Conservation (phyloP, 2,797 vertebrate genomes). For the Acrossocheilus wenchowensis region DNA sequence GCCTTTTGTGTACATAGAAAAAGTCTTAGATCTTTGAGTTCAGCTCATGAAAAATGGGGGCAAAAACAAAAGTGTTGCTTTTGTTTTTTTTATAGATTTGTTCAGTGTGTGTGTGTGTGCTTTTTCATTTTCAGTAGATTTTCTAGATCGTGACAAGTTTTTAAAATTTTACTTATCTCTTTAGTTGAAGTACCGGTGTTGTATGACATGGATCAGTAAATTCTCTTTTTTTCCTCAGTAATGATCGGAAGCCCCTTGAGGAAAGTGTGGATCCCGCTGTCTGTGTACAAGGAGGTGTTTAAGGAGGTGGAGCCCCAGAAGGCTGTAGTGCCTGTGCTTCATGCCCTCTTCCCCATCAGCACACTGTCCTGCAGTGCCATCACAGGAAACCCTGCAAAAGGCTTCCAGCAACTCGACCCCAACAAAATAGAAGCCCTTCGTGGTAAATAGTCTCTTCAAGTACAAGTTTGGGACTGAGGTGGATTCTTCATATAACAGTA, state of each 20-base stretch:
- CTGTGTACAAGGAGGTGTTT: conserved; percentile 50
- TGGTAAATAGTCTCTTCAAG: conserved; percentile 35
- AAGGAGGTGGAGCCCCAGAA: conserved; percentile 51
- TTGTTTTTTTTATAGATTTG: too few relatives aligned
- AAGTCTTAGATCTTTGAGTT: too few relatives aligned
- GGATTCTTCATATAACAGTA: not conserved
- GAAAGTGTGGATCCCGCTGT: conserved; percentile 49
- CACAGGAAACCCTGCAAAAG: conserved; percentile 24
- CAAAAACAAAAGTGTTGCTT: too few relatives aligned
- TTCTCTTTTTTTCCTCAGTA: conserved; percentile 20
- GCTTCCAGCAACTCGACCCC: conserved; percentile 44
- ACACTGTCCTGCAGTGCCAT: conserved; percentile 44
- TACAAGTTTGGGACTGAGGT: not conserved
- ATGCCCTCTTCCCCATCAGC: conserved; percentile 48
- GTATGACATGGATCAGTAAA: not conserved
- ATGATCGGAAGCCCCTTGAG: conserved; percentile 52
- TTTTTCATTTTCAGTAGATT: too few relatives aligned
- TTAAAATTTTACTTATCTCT: not conserved
- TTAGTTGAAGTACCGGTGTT: not conserved
- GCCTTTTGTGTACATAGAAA: too few relatives aligned
- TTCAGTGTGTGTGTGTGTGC: too few relatives aligned
- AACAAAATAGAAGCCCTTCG: conserved; percentile 55
- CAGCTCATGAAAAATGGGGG: too few relatives aligned
- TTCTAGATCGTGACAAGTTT: too few relatives aligned
- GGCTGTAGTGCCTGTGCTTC: conserved; percentile 39